These are phyloP conservation scores for Clytia hemisphaerica DNA, from an alignment of 30 jellyfish, hydroid and myxozoan species.

Conservation along the genomic window DNA sequence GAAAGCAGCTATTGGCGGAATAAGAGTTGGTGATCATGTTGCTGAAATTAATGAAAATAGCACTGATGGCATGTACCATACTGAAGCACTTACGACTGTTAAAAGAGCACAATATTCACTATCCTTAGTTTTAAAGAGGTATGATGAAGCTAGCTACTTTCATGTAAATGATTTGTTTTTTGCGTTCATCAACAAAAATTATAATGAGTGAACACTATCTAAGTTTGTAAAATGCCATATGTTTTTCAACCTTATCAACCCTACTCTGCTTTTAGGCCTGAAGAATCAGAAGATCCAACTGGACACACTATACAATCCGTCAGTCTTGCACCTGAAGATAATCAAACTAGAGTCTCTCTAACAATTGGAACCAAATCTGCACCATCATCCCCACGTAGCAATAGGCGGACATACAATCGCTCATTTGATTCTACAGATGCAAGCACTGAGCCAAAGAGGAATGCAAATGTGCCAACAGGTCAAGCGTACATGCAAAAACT, in stretches of 20 bases:
- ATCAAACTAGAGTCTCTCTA: background rate
- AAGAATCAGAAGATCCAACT: background rate
- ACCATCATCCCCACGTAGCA: conserved; percentile 19
- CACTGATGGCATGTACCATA: conserved; percentile 57
- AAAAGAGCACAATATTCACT: conserved; percentile 57
- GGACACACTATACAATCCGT: conserved; percentile 5
- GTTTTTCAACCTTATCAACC: too few species aligned
- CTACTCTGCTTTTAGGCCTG: too few species aligned
- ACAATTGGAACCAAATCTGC: conserved; percentile 15
- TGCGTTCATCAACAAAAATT: too few species aligned
- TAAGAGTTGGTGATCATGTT: conserved; percentile 71
- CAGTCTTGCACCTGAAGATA: background rate
- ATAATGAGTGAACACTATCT: too few species aligned
- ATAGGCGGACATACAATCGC: background rate
- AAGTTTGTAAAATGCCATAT: too few species aligned
- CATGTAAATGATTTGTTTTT: background rate
- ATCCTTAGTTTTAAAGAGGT: conserved; percentile 52
- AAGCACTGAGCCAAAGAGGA: background rate
- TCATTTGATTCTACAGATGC: background rate
- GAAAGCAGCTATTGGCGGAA: conserved; percentile 77
- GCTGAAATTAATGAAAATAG: conserved; percentile 61
- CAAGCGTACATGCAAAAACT: conserved; percentile 31
- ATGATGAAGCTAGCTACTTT: background rate
- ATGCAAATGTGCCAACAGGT: conserved; percentile 25
- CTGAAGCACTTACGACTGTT: conserved; percentile 80